Evolutionary conservation across 2,113 vertebrate species (phyloP), one percentile per base, ranked within the genome.

Genomic region (Apodemus sylvaticus): DNA sequence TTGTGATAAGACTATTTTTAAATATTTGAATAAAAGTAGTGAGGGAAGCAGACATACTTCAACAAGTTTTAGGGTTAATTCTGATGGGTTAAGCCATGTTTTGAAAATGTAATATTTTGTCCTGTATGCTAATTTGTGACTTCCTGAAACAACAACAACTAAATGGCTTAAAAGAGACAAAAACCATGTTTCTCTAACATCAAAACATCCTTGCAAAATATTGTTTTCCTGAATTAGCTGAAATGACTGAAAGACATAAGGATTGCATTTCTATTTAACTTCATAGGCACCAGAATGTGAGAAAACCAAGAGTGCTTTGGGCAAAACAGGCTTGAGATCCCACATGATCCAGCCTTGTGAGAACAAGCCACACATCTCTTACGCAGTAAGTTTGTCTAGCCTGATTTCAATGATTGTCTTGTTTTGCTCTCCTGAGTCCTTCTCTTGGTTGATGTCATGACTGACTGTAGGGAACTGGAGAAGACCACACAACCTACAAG

Each of bases 141-240:
- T 98, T 96, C 90, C 96, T 97, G 51, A 22, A 92, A 94, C 62
- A 94, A 89, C 60, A 86, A 86, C 60, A 68, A 70, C 42, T 60
- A 96, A 68, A 81, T 76, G 42, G 11, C 78, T 95, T 96, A 89
- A 78, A 60, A 93, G 85, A 94, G 76, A 95, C 88, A 96, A 94
- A 71, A 95, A 91, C 64, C 55, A 92, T 90, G 85, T 90, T 96
- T 94, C 60, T 88, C 53, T 95, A 74, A 96, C 92, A 94, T 96
- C 92, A 96, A 96, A 97, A 95, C 87, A 60, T 93, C 71, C 92
- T 96, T 98, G 76, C 85, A 96, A 93, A 95, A 97, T 64, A 93
- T 1, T 85, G 51, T 88, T 96, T 58, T 85, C 85, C n/a, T 96
- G 88, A 96, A 95, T 94, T 96, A 94, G 66, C 83, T 92, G 81